Evolutionary conservation across 2,888 invertebrate genomes (phyloP), one percentile per base, ranked within the genome.

Genomic region (Tethea ocularis): DNA sequence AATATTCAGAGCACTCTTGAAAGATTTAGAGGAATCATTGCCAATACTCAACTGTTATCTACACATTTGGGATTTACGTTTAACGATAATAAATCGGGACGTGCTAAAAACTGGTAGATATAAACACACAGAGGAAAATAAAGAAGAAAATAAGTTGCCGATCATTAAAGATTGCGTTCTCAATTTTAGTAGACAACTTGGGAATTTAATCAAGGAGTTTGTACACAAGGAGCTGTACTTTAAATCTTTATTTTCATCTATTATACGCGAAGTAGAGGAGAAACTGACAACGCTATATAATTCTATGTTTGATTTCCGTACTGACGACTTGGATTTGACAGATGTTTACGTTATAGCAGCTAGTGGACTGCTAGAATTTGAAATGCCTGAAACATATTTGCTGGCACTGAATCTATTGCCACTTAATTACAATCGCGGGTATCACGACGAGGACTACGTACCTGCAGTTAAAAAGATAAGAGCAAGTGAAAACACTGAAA

Each of bases 351-450:
- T 71, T 17, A 53, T 55, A n/a, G 59, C 60, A 24, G 59, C 54
- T 3, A 56, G 51, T 8, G 63, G 58, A 8, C 59, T 63, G 54
- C 56, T 68, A 26, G 57, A 66, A 0, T 63, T 69, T 36, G 60
- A 71, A 26, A 57, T 57, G 1, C 29, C 60, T 8, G 78, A 81
- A 59, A 62, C 72, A 11, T 67, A 73, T 58, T 57, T 76, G 20
- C 52, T 83, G 15, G 73, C 74, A 5, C 10, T 83, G 15, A 52
- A 70, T 38, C 61, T 83, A 13, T 22, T 82, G 3, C 75, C 83
- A 8, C 5, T 24, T 7, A 52, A 65, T 10, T 53, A 62, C 11
- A 22, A 61, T 17, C 52, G 51, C 24, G 38, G 17, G 20, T 58
- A 59, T 56, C 6, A 53, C 0, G 52, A 64, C 24, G 68, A 70